These are phyloP conservation scores for Bergia sp. DNA, from an alignment of 92 coral and sea anemone species.

Conservation along the genomic window DNA sequence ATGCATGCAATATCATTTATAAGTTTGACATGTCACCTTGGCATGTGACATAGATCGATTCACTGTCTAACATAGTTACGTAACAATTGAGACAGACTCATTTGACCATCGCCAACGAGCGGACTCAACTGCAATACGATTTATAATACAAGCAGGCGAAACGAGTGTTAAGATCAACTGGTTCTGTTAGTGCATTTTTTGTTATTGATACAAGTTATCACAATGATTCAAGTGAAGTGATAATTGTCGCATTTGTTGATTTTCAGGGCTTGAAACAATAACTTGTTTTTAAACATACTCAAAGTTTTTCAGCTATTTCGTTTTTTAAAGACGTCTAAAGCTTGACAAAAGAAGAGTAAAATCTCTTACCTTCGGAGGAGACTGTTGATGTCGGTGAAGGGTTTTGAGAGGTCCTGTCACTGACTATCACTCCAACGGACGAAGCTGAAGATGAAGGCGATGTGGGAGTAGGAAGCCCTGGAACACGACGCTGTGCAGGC, in stretches of 20 bases:
- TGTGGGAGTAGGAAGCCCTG: background rate
- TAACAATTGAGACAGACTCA: background rate
- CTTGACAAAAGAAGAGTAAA: background rate
- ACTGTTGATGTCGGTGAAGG: slow-evolving; percentile 29
- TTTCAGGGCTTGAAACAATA: slow-evolving; percentile 10
- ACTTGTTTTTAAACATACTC: background rate
- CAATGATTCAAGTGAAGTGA: slow-evolving; percentile 5
- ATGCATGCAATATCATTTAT: background rate
- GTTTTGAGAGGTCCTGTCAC: slow-evolving; percentile 30
- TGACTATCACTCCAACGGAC: slow-evolving; percentile 24
- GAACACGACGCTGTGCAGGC: background rate
- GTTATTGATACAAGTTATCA: background rate
- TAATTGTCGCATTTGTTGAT: slow-evolving; percentile 9
- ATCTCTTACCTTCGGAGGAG: slow-evolving; percentile 31
- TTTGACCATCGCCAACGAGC: background rate
- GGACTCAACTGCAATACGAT: background rate
- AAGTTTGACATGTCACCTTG: background rate
- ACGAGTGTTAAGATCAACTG: background rate
- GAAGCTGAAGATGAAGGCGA: slow-evolving; percentile 37
- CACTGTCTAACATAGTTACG: background rate
- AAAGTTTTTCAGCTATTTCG: background rate
- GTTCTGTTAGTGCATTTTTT: background rate
- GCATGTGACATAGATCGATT: background rate
- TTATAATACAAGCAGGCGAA: background rate
- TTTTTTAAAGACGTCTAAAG: background rate